These are phyloP conservation scores for Ceyx cyanopectus DNA, from an alignment of 2,113 vertebrate genomes.

Conservation along the genomic window DNA sequence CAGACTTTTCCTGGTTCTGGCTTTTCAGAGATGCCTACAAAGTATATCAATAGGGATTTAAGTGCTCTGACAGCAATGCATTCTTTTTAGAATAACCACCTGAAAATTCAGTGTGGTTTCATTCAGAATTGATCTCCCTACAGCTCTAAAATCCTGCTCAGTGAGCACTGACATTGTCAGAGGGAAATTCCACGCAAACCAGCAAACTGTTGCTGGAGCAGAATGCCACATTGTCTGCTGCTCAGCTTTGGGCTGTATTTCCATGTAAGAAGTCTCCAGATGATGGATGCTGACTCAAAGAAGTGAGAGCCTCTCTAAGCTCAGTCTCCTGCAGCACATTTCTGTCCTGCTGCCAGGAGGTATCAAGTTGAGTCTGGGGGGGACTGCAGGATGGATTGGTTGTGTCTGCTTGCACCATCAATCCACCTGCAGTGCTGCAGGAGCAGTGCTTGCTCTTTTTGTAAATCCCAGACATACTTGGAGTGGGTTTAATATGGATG, in stretches of 20 bases:
- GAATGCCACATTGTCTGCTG: not conserved
- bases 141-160: not conserved
- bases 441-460: not conserved
- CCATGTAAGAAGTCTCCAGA: not conserved
- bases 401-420: not conserved
- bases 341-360: not conserved
- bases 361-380: not conserved
- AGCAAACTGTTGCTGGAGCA: rapidly evolving
- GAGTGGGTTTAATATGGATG: not conserved
- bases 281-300: not conserved
- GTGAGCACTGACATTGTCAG: not conserved
- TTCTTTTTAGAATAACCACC: not conserved
- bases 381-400: not conserved
- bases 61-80: not conserved
- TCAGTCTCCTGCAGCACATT: not conserved
- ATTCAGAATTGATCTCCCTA: not conserved
- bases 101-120: not conserved
- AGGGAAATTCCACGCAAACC: not conserved
- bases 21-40: not conserved
- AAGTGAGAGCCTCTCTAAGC: not conserved
- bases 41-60: not conserved
- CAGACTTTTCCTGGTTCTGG: not conserved
- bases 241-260: not conserved
- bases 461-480: not conserved
- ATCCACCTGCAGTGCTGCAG: not conserved